Evolutionary conservation across 2,113 vertebrate species (phyloP).

Genomic region (Euleptes europaea): DNA sequence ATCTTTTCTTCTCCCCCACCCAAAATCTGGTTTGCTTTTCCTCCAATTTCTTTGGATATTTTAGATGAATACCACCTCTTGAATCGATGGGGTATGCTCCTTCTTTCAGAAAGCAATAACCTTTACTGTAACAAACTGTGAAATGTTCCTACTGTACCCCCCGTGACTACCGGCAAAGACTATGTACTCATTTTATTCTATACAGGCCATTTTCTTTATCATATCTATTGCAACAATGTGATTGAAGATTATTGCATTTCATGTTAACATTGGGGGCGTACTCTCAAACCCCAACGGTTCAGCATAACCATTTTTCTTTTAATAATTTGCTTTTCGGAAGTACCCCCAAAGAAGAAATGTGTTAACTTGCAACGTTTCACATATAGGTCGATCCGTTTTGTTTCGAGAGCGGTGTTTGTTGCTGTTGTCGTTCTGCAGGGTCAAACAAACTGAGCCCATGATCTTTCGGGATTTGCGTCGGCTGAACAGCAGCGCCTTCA

Average conservation of each 20-base stretch:
- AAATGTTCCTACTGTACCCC: conserved; percentile 45
- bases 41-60: conserved; percentile 62
- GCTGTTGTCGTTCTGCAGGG: neutral
- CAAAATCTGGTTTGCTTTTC: conserved; percentile 61
- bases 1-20: conserved; percentile 10
- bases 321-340: neutral
- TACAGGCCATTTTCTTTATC: conserved; percentile 57
- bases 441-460: neutral
- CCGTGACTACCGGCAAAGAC: neutral
- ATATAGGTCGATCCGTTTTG: neutral
- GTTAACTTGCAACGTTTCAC: neutral
- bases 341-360: neutral
- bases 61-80: conserved; percentile 76
- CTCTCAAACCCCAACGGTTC: neutral
- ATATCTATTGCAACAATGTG: conserved; percentile 46
- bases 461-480: neutral
- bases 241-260: conserved; percentile 40
- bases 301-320: neutral
- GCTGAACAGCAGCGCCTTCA: conserved; percentile 38
- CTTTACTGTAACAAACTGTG: conserved; percentile 70
- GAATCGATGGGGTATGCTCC: conserved; percentile 67
- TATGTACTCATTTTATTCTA: conserved; percentile 57
- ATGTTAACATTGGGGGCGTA: neutral
- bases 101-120: conserved; percentile 69
- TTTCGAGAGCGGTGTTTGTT: neutral